A percentile compares a stretch with the other conserved stretches of the same genome.
These are phyloP conservation scores for Leucoptera coffeella DNA, from an alignment of 2,888 invertebrate genomes.

Conservation along the genomic window DNA sequence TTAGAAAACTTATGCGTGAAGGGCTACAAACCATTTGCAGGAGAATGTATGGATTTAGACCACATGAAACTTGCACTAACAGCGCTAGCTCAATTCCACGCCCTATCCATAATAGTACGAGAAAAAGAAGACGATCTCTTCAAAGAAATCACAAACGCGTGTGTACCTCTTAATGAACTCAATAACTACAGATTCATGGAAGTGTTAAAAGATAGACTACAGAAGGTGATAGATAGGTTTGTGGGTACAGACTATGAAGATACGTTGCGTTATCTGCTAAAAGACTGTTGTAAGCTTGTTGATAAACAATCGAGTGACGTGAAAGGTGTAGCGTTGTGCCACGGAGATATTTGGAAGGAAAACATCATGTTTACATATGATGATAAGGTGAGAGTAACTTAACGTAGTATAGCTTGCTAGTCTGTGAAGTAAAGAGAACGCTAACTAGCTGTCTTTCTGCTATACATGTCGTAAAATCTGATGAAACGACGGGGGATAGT, in stretches of 20 bases:
- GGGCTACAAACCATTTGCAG: too few species aligned
- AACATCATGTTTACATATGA: conserved; percentile 34
- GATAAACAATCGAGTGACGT: conserved; percentile 12
- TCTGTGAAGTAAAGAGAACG: too few species aligned
- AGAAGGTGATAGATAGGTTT: conserved; percentile 22
- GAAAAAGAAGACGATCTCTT: too few species aligned
- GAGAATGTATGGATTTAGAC: too few species aligned
- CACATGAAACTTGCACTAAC: conserved; percentile 20
- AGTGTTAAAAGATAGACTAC: conserved; percentile 24
- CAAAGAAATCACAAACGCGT: too few species aligned
- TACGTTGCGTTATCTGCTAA: conserved; percentile 15
- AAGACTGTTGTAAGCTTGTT: conserved; percentile 15
- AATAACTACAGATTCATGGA: conserved; percentile 26
- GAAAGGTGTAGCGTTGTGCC: conserved; percentile 22
- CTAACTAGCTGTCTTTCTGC: too few species aligned
- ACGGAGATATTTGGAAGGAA: conserved; percentile 45
- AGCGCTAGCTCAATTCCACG: conserved; percentile 27
- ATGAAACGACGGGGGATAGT: too few species aligned
- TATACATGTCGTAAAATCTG: too few species aligned
- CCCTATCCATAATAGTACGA: too few species aligned
- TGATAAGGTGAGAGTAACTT: conserved; percentile 11
- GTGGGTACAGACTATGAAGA: conserved; percentile 14
- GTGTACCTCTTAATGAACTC: too few species aligned
- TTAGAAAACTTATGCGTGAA: conserved; percentile 19
- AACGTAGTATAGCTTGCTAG: not conserved